These are phyloP conservation scores for Gandaritis pyraliata DNA, from an alignment of 2,888 invertebrate species.

Conservation along the genomic window DNA sequence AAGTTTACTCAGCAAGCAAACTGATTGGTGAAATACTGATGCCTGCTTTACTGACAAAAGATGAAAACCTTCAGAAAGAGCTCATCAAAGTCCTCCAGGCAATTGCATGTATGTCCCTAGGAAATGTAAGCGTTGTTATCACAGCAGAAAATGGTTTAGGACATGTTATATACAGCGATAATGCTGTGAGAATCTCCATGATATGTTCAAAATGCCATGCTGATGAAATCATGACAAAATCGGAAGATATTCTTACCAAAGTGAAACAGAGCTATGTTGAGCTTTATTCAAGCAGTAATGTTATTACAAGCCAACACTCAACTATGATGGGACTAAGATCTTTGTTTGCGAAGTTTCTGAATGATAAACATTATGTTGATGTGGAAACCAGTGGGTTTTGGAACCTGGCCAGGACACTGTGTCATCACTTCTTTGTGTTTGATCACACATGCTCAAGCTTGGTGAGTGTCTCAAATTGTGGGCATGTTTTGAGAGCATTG, in stretches of 20 bases:
- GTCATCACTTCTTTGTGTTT: constrained; percentile 72
- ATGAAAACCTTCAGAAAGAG: constrained; percentile 57
- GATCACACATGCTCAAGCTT: constrained; percentile 60
- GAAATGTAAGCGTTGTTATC: constrained; percentile 54
- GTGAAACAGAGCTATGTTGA: constrained; percentile 48
- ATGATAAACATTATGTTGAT: constrained; percentile 61
- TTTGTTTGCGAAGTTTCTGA: constrained; percentile 70
- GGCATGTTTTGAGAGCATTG: constrained; percentile 61
- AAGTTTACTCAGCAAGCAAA: constrained; percentile 66
- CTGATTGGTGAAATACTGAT: constrained; percentile 72
- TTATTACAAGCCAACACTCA: constrained; percentile 50
- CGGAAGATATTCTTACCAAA: constrained; percentile 40
- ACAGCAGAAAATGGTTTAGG: constrained; percentile 47
- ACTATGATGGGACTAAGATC: constrained; percentile 56
- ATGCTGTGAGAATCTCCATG: constrained; percentile 52
- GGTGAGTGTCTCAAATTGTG: constrained; percentile 59
- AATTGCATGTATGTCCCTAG: constrained; percentile 68
- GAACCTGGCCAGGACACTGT: constrained; percentile 59
- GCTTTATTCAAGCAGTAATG: constrained; percentile 52
- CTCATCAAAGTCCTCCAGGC: constrained; percentile 58
- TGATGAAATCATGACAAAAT: constrained; percentile 35
- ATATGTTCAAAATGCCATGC: constrained; percentile 69
- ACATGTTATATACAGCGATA: constrained; percentile 57
- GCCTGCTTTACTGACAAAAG: constrained; percentile 69
- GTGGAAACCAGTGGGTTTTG: constrained; percentile 60